Evolutionary conservation across 2,797 vertebrate species (phyloP).

Genomic region (Pseudotriccus pelzelni): DNA sequence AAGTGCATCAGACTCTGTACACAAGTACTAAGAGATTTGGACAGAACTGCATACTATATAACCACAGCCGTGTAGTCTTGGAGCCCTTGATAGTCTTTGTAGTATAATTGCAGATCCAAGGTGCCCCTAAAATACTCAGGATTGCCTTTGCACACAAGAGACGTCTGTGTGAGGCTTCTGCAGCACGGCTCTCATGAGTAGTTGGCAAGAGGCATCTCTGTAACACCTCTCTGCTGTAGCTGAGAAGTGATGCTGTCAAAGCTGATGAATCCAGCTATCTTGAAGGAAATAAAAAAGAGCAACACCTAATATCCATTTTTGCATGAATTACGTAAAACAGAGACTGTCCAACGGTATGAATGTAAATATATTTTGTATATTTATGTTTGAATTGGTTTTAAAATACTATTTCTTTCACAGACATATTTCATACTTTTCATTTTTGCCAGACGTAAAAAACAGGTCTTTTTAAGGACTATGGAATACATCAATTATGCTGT

Average conservation of each 20-base stretch:
- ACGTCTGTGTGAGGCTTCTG: neutral
- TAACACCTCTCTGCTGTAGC: neutral
- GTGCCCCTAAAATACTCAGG: neutral
- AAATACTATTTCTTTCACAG: neutral
- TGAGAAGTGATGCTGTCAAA: neutral
- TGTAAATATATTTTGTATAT: neutral
- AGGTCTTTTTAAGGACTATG: neutral
- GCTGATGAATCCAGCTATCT: neutral
- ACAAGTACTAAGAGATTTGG: neutral
- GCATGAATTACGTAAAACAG: neutral
- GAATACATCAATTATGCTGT: neutral
- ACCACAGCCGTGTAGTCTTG: fast-evolving
- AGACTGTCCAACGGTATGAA: neutral
- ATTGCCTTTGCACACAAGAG: neutral
- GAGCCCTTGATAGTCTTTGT: neutral
- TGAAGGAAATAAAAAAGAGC: neutral
- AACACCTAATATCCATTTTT: neutral
- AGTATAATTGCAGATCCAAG: neutral
- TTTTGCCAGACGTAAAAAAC: neutral
- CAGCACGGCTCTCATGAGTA: neutral
- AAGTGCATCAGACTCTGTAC: neutral
- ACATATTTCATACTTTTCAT: neutral
- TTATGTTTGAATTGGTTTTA: neutral
- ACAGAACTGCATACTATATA: neutral
- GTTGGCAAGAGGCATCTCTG: neutral